Percentiles rank a stretch among this genome's conserved stretches.
phyloP scores from a whole-genome alignment of 2,113 vertebrate species.

The Hipposideros armiger region DNA sequence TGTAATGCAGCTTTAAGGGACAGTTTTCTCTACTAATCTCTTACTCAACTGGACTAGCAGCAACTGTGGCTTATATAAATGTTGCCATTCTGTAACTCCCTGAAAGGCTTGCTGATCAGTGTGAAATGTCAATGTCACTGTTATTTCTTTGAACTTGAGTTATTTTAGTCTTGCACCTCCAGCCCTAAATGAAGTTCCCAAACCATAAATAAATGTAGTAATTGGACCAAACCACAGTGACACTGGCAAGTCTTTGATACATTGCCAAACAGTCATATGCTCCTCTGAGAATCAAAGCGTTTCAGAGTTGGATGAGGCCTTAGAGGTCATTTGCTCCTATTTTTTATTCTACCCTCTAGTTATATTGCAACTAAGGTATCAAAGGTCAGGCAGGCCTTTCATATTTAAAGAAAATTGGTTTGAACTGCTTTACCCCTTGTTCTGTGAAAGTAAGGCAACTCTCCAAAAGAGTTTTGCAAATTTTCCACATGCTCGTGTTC shows the following conservation, averaged over 20 bases:
- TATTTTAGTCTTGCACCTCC: slow-evolving; percentile 75
- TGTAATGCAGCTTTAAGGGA: slow-evolving; percentile 55
- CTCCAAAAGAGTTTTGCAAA: slow-evolving; percentile 41
- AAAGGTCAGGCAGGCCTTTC: slow-evolving; percentile 70
- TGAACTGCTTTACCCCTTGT: slow-evolving; percentile 63
- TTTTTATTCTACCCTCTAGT: slow-evolving; percentile 60
- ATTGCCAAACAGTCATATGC: slow-evolving; percentile 55
- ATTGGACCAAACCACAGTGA: slow-evolving; percentile 71
- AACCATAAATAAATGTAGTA: slow-evolving; percentile 80
- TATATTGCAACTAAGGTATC: slow-evolving; percentile 48
- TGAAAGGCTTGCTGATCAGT: slow-evolving; percentile 63
- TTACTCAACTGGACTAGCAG: slow-evolving; percentile 5
- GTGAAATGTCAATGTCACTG: slow-evolving; percentile 67
- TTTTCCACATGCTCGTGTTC: not conserved
- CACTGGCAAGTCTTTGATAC: slow-evolving; percentile 66
- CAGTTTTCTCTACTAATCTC: slow-evolving; percentile 53
- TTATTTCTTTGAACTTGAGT: slow-evolving; percentile 78
- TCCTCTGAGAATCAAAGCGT: slow-evolving; percentile 70
- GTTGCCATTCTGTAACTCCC: slow-evolving; percentile 61
- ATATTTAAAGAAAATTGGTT: slow-evolving; percentile 81
- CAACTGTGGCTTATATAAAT: slow-evolving; percentile 50
- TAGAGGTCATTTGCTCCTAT: slow-evolving; percentile 52
- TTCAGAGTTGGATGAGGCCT: slow-evolving; percentile 51
- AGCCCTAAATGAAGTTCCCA: slow-evolving; percentile 72
- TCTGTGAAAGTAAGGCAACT: not conserved